Evolutionary conservation across 1,140 invertebrate species (phyloP).

Genomic region (Plutomurus gul): DNA sequence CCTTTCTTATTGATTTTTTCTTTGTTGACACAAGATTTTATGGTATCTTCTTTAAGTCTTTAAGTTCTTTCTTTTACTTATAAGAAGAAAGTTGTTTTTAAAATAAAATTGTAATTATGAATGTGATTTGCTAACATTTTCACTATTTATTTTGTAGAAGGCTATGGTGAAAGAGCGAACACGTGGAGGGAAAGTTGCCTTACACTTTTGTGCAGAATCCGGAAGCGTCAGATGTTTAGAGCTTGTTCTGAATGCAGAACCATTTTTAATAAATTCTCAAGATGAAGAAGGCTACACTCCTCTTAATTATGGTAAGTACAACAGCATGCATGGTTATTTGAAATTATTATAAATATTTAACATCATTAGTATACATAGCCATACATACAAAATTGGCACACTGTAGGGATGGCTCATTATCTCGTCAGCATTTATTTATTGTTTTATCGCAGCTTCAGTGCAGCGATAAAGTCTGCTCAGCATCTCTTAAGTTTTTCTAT

Average conservation of each 20-base stretch:
- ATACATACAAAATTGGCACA: too few species aligned
- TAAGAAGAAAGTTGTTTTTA: background rate
- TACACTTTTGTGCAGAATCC: conserved; percentile 86
- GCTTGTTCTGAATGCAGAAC: conserved; percentile 71
- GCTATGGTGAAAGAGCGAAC: conserved; percentile 66
- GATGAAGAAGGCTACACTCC: conserved; percentile 94
- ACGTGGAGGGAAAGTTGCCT: conserved; percentile 79
- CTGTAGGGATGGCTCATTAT: too few species aligned
- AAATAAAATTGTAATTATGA: too few species aligned
- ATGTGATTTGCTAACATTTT: background rate
- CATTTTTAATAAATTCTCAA: conserved; percentile 74
- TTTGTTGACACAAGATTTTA: background rate
- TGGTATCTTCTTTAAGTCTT: background rate
- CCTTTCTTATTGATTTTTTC: background rate
- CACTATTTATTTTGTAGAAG: conserved; percentile 23
- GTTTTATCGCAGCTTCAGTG: too few species aligned
- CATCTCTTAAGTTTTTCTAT: too few species aligned
- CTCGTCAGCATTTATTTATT: too few species aligned
- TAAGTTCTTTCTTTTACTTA: background rate
- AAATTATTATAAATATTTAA: too few species aligned
- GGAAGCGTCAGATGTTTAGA: conserved; percentile 68
- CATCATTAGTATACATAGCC: too few species aligned
- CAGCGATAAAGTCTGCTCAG: too few species aligned
- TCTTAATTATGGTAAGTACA: too few species aligned
- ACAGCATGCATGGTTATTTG: too few species aligned